Percentiles rank a stretch among this genome's conserved stretches.
phyloP scores from a whole-genome alignment of 2,797 vertebrate genomes.

The Clarias platycephalus region DNA sequence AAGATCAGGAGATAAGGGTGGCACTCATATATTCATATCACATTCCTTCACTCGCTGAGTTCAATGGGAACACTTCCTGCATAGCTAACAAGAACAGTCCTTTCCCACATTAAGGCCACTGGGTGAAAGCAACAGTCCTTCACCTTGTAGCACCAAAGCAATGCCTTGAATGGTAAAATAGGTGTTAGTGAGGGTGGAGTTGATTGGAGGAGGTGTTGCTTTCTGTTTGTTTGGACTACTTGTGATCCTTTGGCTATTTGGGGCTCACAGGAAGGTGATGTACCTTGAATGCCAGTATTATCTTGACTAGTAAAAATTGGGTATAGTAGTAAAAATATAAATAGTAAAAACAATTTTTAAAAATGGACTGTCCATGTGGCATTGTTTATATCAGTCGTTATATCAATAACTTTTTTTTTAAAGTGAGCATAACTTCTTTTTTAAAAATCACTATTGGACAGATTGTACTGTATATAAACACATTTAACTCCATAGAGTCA shows the following conservation, averaged over 20 bases:
- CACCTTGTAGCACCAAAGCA: conserved; percentile 9
- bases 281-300: neutral
- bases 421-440: neutral
- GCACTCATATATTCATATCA: conserved; percentile 30
- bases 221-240: neutral
- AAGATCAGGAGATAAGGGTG: conserved; percentile 23
- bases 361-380: neutral
- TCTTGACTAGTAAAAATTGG: neutral
- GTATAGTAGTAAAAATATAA: no score
- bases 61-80: conserved; percentile 46
- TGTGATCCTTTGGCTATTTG: conserved; percentile 3
- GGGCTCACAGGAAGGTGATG: neutral
- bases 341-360: neutral
- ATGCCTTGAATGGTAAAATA: conserved; percentile 15
- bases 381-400: neutral
- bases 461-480: neutral
- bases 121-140: conserved; percentile 38
- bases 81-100: conserved; percentile 36
- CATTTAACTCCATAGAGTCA: neutral
- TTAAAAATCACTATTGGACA: neutral
- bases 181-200: conserved; percentile 2
- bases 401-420: neutral
- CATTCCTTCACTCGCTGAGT: conserved; percentile 35
- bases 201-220: neutral
- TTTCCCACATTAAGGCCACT: conserved; percentile 45